Evolutionary conservation across 2,113 vertebrate species (phyloP), one percentile per base, ranked within the genome.

Genomic region (Globicephala melas): DNA sequence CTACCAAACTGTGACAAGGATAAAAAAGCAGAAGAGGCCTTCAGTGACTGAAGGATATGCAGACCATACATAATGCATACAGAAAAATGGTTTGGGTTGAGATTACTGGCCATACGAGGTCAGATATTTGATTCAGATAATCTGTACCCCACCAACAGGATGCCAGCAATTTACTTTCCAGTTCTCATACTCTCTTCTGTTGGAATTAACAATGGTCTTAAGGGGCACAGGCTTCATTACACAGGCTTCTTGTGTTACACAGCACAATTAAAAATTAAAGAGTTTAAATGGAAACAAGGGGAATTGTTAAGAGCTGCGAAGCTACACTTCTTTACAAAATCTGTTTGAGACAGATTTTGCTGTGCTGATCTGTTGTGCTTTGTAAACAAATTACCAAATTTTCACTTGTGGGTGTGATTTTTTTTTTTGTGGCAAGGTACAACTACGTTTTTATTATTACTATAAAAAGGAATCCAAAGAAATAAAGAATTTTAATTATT

Each of bases 11-110:
- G 50, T 98, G 97, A 87, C 98, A 98, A 13, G 99, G 99, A 31
- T 98, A 99, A 74, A 98, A 98, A 94, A 98, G 98, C 95, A 98
- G 97, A 83, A 99, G 97, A 14, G 99, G 98, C 55, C 98, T 99
- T 92, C 98, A 97, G 80, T 96, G 99, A 96, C 97, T 99, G 89
- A 98, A 98, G 94, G 99, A 99, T 70, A 99, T 99, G 99, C 99
- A 99, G 95, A 98, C 98, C 80, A 98, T 99, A 95, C 99, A 99
- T 98, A 99, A 98, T 12, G 99, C 99, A 0, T 99, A 31, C 98
- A 98, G 94, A 98, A 97, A 97, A 98, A 99, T 53, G 97, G 96
- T 82, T 41, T 98, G 87, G 94, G 92, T 94, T 98, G 98, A 98
- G 97, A 98, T 91, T 97, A 96, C 95, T 98, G 97, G 98, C 50